phyloP scores from a whole-genome alignment of 2,888 invertebrate genomes.

The Calameuta filiformis region DNA sequence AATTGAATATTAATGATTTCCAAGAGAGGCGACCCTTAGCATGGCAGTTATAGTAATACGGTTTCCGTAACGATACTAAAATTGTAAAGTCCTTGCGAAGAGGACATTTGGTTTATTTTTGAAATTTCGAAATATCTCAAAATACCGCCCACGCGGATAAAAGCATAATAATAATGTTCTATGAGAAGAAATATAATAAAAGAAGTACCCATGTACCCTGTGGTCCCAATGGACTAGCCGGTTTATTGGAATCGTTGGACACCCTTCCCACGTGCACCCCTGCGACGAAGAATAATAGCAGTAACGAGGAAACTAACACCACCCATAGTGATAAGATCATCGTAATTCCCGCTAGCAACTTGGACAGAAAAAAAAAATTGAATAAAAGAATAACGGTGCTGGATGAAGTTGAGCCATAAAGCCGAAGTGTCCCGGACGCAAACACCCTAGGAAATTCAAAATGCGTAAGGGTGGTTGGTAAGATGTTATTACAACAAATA shows the following conservation, averaged over 20 bases:
- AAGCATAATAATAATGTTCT: background rate
- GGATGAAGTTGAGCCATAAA: background rate
- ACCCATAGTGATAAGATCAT: background rate
- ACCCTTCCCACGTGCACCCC: background rate
- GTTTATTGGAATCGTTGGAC: background rate
- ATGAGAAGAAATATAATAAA: background rate
- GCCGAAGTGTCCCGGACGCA: background rate
- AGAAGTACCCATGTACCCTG: background rate
- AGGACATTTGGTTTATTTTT: background rate
- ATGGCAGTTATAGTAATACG: background rate
- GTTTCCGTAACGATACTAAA: background rate
- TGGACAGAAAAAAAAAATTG: background rate
- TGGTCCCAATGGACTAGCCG: background rate
- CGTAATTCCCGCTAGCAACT: background rate
- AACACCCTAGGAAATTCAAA: constrained; percentile 5
- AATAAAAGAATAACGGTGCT: background rate
- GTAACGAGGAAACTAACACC: background rate
- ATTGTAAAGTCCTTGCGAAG: background rate
- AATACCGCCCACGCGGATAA: background rate
- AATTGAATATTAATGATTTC: background rate
- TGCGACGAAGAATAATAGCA: background rate
- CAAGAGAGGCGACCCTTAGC: background rate
- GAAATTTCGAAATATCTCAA: background rate
- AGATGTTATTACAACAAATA: constrained; percentile 17
- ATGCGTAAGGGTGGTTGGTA: constrained; percentile 6